A percentile compares a stretch with the other conserved stretches of the same genome.
These are phyloP conservation scores for Ernsta delagoae DNA, from an alignment of 2,888 invertebrate species.

Conservation along the genomic window DNA sequence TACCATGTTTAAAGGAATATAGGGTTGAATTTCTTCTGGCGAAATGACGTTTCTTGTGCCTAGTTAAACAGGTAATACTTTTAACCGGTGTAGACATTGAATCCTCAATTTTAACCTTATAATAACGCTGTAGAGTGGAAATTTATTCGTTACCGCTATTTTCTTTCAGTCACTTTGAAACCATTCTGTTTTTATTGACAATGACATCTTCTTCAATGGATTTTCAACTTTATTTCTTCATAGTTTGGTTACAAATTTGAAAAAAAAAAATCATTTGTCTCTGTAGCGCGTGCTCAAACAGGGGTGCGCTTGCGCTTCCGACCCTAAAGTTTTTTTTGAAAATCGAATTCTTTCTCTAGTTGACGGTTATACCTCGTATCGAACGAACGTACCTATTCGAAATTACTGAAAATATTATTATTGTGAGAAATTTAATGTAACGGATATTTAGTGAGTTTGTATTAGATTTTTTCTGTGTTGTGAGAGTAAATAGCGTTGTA, in stretches of 20 bases:
- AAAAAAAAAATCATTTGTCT: neutral
- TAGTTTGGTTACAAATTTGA: slow-evolving; percentile 35
- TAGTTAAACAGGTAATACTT: neutral
- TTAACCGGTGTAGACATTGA: neutral
- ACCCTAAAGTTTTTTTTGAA: slow-evolving; percentile 63
- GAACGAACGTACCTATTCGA: slow-evolving; percentile 46
- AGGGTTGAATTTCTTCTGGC: neutral
- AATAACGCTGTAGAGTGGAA: neutral
- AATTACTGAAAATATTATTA: neutral
- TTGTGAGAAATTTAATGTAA: neutral
- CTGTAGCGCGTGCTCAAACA: slow-evolving; percentile 68
- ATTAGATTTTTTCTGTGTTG: neutral
- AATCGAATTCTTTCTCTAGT: slow-evolving; percentile 61
- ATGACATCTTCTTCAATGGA: slow-evolving; percentile 23
- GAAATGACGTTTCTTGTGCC: neutral
- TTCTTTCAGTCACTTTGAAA: neutral
- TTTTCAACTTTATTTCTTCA: neutral
- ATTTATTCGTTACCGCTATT: neutral
- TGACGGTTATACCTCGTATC: slow-evolving; percentile 65
- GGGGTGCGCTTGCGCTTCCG: slow-evolving; percentile 80
- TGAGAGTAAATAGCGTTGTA: neutral
- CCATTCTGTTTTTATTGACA: neutral
- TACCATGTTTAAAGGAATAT: neutral
- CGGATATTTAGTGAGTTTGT: no score
- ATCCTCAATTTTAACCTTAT: neutral